A percentile compares a stretch with the other conserved stretches of the same genome.
phyloP scores from a whole-genome alignment of 1,140 invertebrate species.

The Lordiphosa collinella region DNA sequence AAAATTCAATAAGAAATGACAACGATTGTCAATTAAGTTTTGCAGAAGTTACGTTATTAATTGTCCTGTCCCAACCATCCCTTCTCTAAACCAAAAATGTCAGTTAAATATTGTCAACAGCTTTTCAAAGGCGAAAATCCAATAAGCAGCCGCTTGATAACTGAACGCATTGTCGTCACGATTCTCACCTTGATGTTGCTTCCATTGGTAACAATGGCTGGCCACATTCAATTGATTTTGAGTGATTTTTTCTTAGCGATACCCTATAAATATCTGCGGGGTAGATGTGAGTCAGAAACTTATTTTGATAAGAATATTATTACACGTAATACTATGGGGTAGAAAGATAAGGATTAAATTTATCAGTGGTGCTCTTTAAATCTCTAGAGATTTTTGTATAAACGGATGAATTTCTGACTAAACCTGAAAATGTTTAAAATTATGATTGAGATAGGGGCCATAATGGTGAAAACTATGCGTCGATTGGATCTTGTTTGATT shows the following conservation, averaged over 20 bases:
- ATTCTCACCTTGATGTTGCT: constrained; percentile 54
- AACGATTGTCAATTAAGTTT: constrained; percentile 1
- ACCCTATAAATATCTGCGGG: constrained; percentile 5
- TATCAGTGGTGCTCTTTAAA: no score
- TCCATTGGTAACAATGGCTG: constrained; percentile 25
- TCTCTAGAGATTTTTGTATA: no score
- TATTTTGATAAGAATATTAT: no score
- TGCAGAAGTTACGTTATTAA: constrained; percentile 13
- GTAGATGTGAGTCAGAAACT: not conserved
- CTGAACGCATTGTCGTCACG: constrained; percentile 53
- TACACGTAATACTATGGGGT: no score
- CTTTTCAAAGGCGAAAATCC: constrained; percentile 52
- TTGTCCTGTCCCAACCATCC: not conserved
- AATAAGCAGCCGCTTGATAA: constrained; percentile 57
- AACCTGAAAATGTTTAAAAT: no score
- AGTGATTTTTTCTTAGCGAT: constrained; percentile 43
- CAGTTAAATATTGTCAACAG: constrained; percentile 40
- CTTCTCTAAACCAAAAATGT: not conserved
- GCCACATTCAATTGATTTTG: constrained; percentile 69
- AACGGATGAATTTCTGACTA: no score
- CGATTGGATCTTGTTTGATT: no score
- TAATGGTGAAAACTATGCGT: no score
- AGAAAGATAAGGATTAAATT: no score
- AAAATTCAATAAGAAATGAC: constrained; percentile 17
- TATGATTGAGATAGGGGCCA: no score